Evolutionary conservation across 1,140 invertebrate genomes (phyloP).

Genomic region (Trissolcus basalis): DNA sequence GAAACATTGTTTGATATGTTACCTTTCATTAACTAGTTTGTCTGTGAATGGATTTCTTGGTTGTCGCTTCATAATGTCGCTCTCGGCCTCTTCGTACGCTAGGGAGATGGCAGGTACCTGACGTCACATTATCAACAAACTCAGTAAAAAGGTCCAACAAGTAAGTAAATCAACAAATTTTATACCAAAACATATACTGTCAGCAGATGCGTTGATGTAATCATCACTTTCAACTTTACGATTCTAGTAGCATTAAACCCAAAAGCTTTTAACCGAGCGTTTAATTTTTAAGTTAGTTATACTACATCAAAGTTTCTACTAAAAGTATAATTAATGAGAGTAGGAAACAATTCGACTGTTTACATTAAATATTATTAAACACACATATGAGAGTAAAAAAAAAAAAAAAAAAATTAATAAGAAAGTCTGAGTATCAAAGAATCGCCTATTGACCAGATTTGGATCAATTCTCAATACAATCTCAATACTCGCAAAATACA

Average conservation of each 20-base stretch:
- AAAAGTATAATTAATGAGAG: not conserved
- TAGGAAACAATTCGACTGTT: no score
- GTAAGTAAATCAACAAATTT: slow-evolving; percentile 59
- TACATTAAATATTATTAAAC: no score
- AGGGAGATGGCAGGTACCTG: slow-evolving; percentile 99
- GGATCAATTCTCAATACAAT: no score
- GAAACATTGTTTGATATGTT: slow-evolving; percentile 65
- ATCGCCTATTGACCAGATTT: no score
- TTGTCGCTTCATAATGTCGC: slow-evolving; percentile 99
- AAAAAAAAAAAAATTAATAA: no score
- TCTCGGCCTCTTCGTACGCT: slow-evolving; percentile 99
- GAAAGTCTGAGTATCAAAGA: no score
- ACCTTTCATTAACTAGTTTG: slow-evolving; percentile 91
- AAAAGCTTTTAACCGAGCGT: not conserved
- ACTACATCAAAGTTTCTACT: slow-evolving; percentile 43
- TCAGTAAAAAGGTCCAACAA: slow-evolving; percentile 68
- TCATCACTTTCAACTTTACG: no score
- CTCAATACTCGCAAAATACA: no score
- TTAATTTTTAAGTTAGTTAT: no score
- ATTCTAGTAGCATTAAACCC: no score
- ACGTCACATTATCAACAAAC: slow-evolving; percentile 75
- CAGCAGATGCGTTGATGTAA: slow-evolving; percentile 43
- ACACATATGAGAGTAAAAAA: no score
- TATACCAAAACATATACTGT: slow-evolving; percentile 23
- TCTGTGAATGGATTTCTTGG: slow-evolving; percentile 94